phyloP scores from a whole-genome alignment of 2,888 invertebrate species.

The Lasioglossum villosulum region DNA sequence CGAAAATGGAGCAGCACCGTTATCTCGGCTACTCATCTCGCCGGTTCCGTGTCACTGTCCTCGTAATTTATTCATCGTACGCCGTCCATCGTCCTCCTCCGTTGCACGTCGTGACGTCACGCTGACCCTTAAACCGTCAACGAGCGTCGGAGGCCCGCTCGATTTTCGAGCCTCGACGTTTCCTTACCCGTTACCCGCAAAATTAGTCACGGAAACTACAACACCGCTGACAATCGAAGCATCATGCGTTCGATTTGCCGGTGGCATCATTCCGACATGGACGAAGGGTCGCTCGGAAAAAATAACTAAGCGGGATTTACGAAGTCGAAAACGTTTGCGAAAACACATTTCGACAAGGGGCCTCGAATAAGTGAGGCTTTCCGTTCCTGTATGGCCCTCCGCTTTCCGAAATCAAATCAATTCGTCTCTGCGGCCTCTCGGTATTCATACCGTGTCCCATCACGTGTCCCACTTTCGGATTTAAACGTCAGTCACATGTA shows the following conservation, averaged over 20 bases:
- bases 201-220: background rate
- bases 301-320: background rate
- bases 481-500: slow-evolving; percentile 35
- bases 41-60: slow-evolving; percentile 71
- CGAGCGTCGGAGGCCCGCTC: slow-evolving; percentile 27
- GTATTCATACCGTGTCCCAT: slow-evolving; percentile 29
- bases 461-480: slow-evolving; percentile 31
- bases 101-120: slow-evolving; percentile 63
- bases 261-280: too few species aligned
- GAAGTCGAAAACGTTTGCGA: background rate
- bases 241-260: background rate
- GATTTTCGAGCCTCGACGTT: slow-evolving; percentile 39
- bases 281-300: background rate
- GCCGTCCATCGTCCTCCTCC: slow-evolving; percentile 63
- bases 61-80: slow-evolving; percentile 76
- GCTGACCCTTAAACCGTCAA: slow-evolving; percentile 68
- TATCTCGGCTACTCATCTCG: slow-evolving; percentile 61
- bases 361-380: background rate
- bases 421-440: slow-evolving; percentile 24
- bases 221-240: background rate
- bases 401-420: slow-evolving; percentile 41
- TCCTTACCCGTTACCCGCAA: slow-evolving; percentile 3
- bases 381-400: background rate
- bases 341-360: slow-evolving; percentile 1
- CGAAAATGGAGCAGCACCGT: slow-evolving; percentile 63